Evolutionary conservation across 1,140 invertebrate species (phyloP).

Genomic region (Brachionus calyciflorus): DNA sequence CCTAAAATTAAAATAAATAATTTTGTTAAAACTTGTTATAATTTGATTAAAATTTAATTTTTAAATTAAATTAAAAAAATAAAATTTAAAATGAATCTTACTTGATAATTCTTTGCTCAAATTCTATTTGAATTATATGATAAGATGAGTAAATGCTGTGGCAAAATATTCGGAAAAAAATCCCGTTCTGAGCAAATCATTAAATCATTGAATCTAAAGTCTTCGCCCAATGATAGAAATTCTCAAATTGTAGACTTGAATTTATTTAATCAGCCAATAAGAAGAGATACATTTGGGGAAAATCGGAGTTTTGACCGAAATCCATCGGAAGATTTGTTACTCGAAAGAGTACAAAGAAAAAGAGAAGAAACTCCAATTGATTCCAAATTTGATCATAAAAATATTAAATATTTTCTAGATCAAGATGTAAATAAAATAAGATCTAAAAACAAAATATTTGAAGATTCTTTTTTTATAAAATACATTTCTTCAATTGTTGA

Average conservation of each 20-base stretch:
- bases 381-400: neutral
- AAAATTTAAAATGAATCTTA: neutral
- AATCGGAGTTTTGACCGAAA: neutral
- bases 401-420: conserved; percentile 1
- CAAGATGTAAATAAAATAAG: conserved; percentile 17
- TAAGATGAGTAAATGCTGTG: conserved; percentile 1
- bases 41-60: conserved; percentile 1
- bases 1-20: too few species aligned
- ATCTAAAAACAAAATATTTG: neutral
- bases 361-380: conserved; percentile 17
- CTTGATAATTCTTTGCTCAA: neutral
- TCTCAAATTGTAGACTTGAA: neutral
- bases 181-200: neutral
- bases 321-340: neutral
- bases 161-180: neutral
- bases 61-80: neutral
- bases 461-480: conserved; percentile 41
- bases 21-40: too few species aligned
- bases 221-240: neutral
- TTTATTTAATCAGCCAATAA: neutral
- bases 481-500: conserved; percentile 31
- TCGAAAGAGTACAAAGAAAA: neutral
- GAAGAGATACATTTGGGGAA: neutral
- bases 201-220: neutral
- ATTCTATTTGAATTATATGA: neutral